Evolutionary conservation across 64 coral and sea anemone genomes (phyloP), one percentile per base, ranked within the genome.

Genomic region (Montipora efflorescens): DNA sequence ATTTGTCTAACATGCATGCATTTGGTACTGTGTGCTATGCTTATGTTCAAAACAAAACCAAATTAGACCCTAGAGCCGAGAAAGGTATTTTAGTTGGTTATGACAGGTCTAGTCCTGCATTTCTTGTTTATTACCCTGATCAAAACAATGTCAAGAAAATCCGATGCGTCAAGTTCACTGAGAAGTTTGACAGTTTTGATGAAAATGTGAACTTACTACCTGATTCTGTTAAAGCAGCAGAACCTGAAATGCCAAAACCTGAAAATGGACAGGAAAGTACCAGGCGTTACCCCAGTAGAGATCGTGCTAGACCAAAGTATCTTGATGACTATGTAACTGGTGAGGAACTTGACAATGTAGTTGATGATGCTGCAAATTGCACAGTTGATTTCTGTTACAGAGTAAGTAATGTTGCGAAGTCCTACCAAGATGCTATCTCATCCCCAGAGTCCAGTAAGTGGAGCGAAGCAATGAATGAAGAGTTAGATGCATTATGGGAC

Each of bases 11-110:
- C 50, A 87, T 87, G 91, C 48, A 75, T 23, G 48, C 75, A 21
- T 92, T 92, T 92, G 90, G 90, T 53, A 84, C 90, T 7, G 67
- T 55, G 90, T 92, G 90, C 86, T 92, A 76, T 82, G 81, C 81
- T 7, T 87, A 93, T 79, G 76, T 44, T 16, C 91, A 93, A 21
- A 78, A 87, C 50, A 10, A 48, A 8, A 93, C 72, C 46, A 93
- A 93, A 62, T 79, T 93, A 48, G 81, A 93, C 59, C 70, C 80
- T 2, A 10, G 81, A 62, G 50, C 46, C n/a, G 62, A 67, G 46
- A 85, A 87, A 49, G 79, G 91, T 47, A 19, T 93, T 76, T 93
- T 93, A 70, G 52, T 93, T 15, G 91, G 91, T 23, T 87, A 93
- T 78, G 80, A 87, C 48, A 87, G 47, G 80, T 46, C 20, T 47